Evolutionary conservation across 2,113 vertebrate genomes (phyloP).

Genomic region (Chloropsis hardwickii): DNA sequence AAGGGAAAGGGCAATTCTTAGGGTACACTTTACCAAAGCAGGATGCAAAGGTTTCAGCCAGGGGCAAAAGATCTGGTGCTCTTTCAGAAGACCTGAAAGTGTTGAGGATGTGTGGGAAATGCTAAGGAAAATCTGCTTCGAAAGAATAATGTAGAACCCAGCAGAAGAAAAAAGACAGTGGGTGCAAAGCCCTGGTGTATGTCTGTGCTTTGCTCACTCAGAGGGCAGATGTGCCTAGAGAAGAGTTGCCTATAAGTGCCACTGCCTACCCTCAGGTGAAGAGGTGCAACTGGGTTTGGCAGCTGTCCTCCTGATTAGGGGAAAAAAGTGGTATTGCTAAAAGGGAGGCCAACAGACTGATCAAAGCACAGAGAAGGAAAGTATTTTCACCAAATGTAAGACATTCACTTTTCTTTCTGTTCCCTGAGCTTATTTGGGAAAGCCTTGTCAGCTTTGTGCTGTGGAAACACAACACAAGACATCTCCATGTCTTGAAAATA

Average conservation of each 20-base stretch:
- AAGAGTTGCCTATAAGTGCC: background rate
- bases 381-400: background rate
- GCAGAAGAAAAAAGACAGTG: background rate
- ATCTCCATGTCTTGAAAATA: background rate
- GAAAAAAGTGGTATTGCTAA: background rate
- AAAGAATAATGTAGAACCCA: background rate
- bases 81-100: background rate
- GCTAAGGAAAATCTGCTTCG: background rate
- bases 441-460: background rate
- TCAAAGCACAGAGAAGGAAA: background rate
- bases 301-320: background rate
- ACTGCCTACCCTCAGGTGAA: background rate
- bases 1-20: background rate
- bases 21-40: background rate
- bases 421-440: background rate
- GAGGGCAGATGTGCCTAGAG: background rate
- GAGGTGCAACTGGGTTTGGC: background rate
- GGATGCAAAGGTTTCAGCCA: background rate
- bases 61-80: background rate
- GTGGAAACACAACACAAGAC: background rate
- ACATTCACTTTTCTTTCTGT: background rate
- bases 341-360: background rate
- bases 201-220: rapidly evolving
- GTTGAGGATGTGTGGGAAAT: background rate
- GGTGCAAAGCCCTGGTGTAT: rapidly evolving